Base-by-base conservation (phyloP, 2,888 invertebrate species). In the Caenorhabditis parvicauda region DNA sequence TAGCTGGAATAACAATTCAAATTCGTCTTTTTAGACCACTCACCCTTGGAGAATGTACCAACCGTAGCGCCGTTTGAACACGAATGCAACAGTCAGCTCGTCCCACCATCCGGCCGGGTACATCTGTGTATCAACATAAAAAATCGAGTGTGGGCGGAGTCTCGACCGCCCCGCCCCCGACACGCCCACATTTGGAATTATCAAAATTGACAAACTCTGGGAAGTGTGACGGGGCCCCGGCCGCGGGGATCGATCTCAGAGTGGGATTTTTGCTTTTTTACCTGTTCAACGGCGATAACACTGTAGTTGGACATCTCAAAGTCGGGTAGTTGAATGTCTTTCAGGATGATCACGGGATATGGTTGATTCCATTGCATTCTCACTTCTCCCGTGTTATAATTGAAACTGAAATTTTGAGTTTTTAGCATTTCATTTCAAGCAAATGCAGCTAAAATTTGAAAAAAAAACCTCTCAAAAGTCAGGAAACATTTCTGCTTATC, bases 51-150 rank as follows among this genome's bases (percentile, higher is more conserved):
- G 61, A 17, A 81, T 72, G 64, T 81, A 81, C 81, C 81, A 81
- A 5, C 81, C 81, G 58, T 77, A 81, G 22, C 79, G 62, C 37
- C 81, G 65, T 52, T 77, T 71, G 59, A 81, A 81, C 12, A 78
- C 74, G 54, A 81, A 81, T 0, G 73, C 67, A 1, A 81, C 78
- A 0, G 79, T 78, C 51, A 81, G 57, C 54, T 81, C 81, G 55
- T 81, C 81, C 81, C 81, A 81, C 72, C 72, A 79, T 4, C 81
- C 81, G n/a, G 81, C 81, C 17, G 80, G 79, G 49, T 81, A 81
- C 64, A 77, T 74, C 78, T 79, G 52, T 39, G 61, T 14, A 28
- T 12, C 28, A 32, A 52, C 12, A 3, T 4, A n/a, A 19, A 25
- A 44, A 44, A 5, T 27, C 9, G 21, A 41, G 7, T 41, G 12